Evolutionary conservation across 2,888 invertebrate species (phyloP).

Genomic region (Eristalis arbustorum): DNA sequence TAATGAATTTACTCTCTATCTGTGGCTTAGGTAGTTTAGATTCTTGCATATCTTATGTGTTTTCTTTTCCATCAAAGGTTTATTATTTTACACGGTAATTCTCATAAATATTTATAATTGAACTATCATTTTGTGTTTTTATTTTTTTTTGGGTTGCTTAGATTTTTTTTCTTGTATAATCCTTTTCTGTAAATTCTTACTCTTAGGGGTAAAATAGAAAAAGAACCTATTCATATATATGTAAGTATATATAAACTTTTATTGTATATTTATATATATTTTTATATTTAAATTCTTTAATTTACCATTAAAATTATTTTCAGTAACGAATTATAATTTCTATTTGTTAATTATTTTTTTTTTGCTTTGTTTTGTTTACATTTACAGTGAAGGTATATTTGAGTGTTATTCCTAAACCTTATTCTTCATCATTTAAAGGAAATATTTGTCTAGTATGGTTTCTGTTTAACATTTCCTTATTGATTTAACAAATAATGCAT

Average conservation of each 20-base stretch:
- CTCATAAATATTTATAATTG: slow-evolving; percentile 57
- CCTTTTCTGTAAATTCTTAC: slow-evolving; percentile 61
- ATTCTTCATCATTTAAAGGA: slow-evolving; percentile 39
- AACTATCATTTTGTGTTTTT: slow-evolving; percentile 42
- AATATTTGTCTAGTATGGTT: slow-evolving; percentile 41
- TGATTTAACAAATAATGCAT: slow-evolving; percentile 35
- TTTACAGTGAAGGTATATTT: neutral
- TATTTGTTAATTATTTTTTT: slow-evolving; percentile 9
- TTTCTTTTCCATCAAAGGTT: slow-evolving; percentile 4
- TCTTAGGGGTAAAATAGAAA: slow-evolving; percentile 66
- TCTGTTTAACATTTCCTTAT: slow-evolving; percentile 10
- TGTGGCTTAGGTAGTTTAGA: slow-evolving; percentile 45
- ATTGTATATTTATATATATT: slow-evolving; percentile 56
- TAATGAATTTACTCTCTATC: slow-evolving; percentile 50
- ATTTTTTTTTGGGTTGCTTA: slow-evolving; percentile 16
- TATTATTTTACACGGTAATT: slow-evolving; percentile 53
- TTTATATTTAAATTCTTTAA: slow-evolving; percentile 54
- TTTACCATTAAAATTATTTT: slow-evolving; percentile 44
- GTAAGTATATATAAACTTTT: slow-evolving; percentile 26
- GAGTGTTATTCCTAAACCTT: slow-evolving; percentile 5
- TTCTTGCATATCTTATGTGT: neutral
- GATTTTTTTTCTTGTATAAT: slow-evolving; percentile 51
- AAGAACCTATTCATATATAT: slow-evolving; percentile 58
- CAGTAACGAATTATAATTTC: slow-evolving; percentile 29
- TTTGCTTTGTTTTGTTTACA: slow-evolving; percentile 20